Evolutionary conservation across 2,113 vertebrate genomes (phyloP).

Genomic region (Ceratotherium simum): DNA sequence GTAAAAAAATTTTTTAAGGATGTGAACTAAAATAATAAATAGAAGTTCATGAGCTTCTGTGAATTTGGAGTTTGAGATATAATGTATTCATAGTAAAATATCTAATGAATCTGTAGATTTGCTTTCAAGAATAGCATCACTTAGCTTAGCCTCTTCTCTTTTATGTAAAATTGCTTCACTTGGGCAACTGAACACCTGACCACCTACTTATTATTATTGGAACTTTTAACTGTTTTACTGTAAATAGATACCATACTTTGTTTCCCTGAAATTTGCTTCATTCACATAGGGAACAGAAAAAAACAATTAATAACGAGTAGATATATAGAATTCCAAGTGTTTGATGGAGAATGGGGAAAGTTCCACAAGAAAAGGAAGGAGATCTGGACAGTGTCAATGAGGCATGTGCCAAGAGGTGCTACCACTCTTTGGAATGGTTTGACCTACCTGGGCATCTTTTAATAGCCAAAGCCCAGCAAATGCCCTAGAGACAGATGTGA

Average conservation of each 20-base stretch:
- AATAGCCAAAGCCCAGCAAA: background rate
- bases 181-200: background rate
- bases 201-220: background rate
- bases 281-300: background rate
- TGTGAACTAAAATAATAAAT: slow-evolving; percentile 46
- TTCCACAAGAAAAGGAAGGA: background rate
- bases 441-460: background rate
- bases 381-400: no score
- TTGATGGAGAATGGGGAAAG: background rate
- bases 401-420: no score
- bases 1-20: background rate
- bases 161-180: background rate
- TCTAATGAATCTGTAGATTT: background rate
- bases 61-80: slow-evolving; percentile 29
- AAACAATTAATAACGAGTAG: background rate
- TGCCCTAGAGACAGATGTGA: background rate
- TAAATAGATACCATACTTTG: background rate
- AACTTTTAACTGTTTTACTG: background rate
- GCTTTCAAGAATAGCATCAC: background rate
- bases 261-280: background rate
- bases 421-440: no score
- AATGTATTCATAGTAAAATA: background rate
- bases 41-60: background rate
- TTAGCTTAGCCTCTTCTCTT: background rate
- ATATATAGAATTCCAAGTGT: background rate